Evolutionary conservation across 2,888 invertebrate genomes (phyloP).

Genomic region (Zeuzera pyrina): DNA sequence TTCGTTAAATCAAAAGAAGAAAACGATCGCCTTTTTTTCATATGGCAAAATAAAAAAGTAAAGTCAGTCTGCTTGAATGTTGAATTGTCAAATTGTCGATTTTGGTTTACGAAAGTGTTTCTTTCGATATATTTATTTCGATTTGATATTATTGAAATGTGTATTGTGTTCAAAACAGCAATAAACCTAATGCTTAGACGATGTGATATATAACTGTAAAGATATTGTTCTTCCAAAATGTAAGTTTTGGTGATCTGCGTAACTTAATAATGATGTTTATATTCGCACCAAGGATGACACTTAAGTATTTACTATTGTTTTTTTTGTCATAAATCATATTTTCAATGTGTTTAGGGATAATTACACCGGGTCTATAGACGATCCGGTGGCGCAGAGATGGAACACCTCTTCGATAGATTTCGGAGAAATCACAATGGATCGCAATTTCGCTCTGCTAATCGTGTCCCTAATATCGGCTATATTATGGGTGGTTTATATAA

Average conservation of each 20-base stretch:
- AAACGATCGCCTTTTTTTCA: no score
- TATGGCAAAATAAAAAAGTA: no score
- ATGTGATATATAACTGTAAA: conserved; percentile 42
- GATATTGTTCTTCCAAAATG: conserved; percentile 32
- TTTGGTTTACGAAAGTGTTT: no score
- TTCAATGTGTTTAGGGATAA: conserved; percentile 41
- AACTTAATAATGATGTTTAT: conserved; percentile 24
- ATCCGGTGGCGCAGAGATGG: conserved; percentile 66
- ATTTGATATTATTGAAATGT: conserved; percentile 22
- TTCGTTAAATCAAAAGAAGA: no score
- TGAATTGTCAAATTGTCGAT: no score
- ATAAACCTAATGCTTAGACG: conserved; percentile 26
- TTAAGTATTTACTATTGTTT: conserved; percentile 24
- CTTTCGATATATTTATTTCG: conserved; percentile 23
- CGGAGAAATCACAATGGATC: conserved; percentile 81
- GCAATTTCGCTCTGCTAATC: conserved; percentile 82
- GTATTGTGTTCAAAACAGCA: conserved; percentile 22
- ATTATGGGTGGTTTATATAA: conserved; percentile 94
- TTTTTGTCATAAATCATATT: conserved; percentile 20
- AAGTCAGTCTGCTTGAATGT: no score
- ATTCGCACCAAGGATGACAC: conserved; percentile 31
- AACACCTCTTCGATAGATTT: conserved; percentile 75
- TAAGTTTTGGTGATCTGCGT: conserved; percentile 38
- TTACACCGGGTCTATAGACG: conserved; percentile 33
- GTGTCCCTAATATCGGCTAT: conserved; percentile 87